phyloP scores from a whole-genome alignment of 2,888 invertebrate species.

The Ctenicera cuprea region DNA sequence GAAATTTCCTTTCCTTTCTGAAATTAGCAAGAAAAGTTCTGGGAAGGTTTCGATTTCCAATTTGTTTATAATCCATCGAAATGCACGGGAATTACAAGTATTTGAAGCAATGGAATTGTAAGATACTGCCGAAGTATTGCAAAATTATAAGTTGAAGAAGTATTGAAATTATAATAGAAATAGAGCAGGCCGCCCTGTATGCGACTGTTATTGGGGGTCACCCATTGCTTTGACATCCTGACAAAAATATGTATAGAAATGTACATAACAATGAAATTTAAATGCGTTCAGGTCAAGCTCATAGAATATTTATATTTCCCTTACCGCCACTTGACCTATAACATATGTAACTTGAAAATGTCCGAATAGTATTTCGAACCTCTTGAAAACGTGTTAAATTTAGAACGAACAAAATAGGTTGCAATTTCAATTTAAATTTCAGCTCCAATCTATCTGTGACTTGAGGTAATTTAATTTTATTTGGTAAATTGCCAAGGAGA shows the following conservation, averaged over 20 bases:
- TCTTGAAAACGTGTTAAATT: conserved; percentile 22
- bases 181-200: too few species aligned
- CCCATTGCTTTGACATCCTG: background rate
- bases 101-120: too few species aligned
- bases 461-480: conserved; percentile 52
- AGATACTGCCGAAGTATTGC: too few species aligned
- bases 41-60: too few species aligned
- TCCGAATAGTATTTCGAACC: conserved; percentile 23
- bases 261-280: conserved; percentile 31
- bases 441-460: conserved; percentile 46
- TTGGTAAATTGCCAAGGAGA: conserved; percentile 52
- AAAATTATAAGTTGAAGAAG: too few species aligned
- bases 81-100: too few species aligned
- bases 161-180: too few species aligned
- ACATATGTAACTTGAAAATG: conserved; percentile 16
- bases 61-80: too few species aligned
- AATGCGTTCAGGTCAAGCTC: conserved; percentile 41
- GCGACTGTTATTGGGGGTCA: too few species aligned
- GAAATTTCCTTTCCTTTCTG: too few species aligned
- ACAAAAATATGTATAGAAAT: conserved; percentile 21
- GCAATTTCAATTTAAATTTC: conserved; percentile 45
- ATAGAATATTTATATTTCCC: conserved; percentile 49
- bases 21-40: too few species aligned
- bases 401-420: conserved; percentile 36
- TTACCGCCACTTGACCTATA: conserved; percentile 36